Evolutionary conservation across 2,113 vertebrate genomes (phyloP).

Genomic region (Burhinus bistriatus): DNA sequence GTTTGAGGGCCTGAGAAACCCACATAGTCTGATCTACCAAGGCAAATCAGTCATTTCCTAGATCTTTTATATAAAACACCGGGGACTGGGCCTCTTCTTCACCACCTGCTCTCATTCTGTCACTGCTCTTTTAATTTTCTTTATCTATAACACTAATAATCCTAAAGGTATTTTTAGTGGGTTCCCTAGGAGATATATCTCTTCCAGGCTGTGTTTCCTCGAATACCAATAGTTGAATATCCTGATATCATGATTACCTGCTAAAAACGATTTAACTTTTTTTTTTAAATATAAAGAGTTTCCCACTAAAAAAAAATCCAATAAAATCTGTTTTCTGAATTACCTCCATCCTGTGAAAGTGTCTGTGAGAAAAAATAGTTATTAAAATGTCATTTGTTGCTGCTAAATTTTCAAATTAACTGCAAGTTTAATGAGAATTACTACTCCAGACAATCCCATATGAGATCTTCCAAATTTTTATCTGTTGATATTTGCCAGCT

Average conservation of each 20-base stretch:
- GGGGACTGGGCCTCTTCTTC: neutral
- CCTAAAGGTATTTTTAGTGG: constrained; percentile 43
- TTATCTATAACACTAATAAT: constrained; percentile 53
- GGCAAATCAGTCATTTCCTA: neutral
- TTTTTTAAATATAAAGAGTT: neutral
- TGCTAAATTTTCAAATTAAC: constrained; percentile 44
- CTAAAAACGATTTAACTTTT: constrained; percentile 22
- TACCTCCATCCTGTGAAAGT: constrained; percentile 19
- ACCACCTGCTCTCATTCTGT: constrained; percentile 20
- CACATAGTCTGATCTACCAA: neutral
- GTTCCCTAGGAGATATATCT: constrained; percentile 44
- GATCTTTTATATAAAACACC: neutral
- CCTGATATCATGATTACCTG: constrained; percentile 39
- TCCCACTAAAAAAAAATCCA: constrained; percentile 49
- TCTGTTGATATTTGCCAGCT: constrained; percentile 31
- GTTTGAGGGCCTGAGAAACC: neutral
- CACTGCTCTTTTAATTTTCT: constrained; percentile 49
- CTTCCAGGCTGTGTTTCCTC: constrained; percentile 32
- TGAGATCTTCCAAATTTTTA: constrained; percentile 36
- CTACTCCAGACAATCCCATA: constrained; percentile 27
- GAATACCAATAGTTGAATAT: constrained; percentile 44
- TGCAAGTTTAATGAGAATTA: constrained; percentile 49
- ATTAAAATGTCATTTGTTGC: constrained; percentile 23
- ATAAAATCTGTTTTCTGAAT: constrained; percentile 44
- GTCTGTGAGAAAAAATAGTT: constrained; percentile 35